Base-by-base conservation (phyloP, 2,888 invertebrate species). In the Tetranychus truncatus region DNA sequence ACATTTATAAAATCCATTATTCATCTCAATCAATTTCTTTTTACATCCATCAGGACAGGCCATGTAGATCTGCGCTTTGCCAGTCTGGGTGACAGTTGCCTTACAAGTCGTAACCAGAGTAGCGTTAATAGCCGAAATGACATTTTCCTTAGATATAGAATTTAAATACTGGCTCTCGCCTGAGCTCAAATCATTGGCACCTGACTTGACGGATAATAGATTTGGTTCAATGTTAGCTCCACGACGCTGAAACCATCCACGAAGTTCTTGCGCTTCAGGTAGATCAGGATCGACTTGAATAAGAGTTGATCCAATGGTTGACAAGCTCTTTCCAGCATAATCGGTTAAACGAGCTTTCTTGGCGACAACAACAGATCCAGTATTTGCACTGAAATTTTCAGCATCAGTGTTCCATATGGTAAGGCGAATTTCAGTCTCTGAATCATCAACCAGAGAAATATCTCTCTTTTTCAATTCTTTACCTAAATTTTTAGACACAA, bases 351-450 rank as follows among this genome's bases (percentile, higher is more conserved):
- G 87, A 0, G 88, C 92, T 5, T 90, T 89, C 85, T 95, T 96
- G 1, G 91, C 86, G 21, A 91, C 89, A 55, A 99, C 81, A 0
- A 97, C 89, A 1, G 95, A 92, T 81, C 90, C 88, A 6, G 86
- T 84, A 74, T 85, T 85, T 0, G 87, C 89, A 80, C 90, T 88
- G 82, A 96, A 96, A 76, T 87, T 88, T 81, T 91, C 90, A 0
- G 96, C 95, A 81, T 84, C 89, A 55, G 85, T 86, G 4, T 92
- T 94, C 99, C 99, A 99, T 1, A 99, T 82, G 0, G 95, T 95
- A 5, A 96, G 81, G n/a, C 84, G 84, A 34, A 92, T 85, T 77
- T 89, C 88, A 66, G 88, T 87, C 75, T 89, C 89, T 20, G 91
- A 88, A 77, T 89, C 87, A 83, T 99, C 99, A 0, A 97, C 90